Base-by-base conservation (phyloP, 92 coral and sea anemone genomes). In the Parazoanthus swiftii region DNA sequence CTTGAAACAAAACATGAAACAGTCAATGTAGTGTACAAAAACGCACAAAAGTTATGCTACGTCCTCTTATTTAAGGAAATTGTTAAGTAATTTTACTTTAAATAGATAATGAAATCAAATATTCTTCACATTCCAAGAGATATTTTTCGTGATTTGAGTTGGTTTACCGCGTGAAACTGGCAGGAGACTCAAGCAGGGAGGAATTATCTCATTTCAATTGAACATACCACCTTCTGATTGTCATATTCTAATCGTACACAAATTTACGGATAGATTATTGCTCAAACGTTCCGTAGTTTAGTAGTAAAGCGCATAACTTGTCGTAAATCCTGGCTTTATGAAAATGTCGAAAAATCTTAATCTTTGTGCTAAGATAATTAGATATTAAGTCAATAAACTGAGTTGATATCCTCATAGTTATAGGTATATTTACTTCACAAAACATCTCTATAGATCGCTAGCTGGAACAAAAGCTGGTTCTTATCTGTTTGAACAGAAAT, bases 71-170 rank as follows among this genome's bases (percentile, higher is more conserved):
- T 70, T 71, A 50, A 70, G 23, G 51, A 68, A 48, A 42, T 71
- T 16, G 44, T 68, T 70, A 43, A 42, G 78, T 21, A 70, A 21
- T 10, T 83, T 42, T 43, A 15, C 77, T 23, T 82, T 67, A 23
- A 82, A 70, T 44, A 29, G 78, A 46, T 71, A 84, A 84, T 72
- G 77, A 25, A 82, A 84, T 70, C 78, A 83, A 21, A 44, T 70
- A 43, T 42, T 29, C 39, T 72, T 48, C 43, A 39, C 85, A 59
- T 81, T 59, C 85, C 85, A 29, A 35, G 85, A 38, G 74, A 33
- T 81, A 37, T 23, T 38, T 29, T 84, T 84, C 87, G 87, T 84
- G 87, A 84, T 84, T 71, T 10, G 87, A 84, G 59, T 44, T 84
- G 43, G 78, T 73, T 21, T 44, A 50, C 74, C 37, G 77, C 44